Evolutionary conservation across 2,113 vertebrate species (phyloP).

Genomic region (Orientallactaga bullata): DNA sequence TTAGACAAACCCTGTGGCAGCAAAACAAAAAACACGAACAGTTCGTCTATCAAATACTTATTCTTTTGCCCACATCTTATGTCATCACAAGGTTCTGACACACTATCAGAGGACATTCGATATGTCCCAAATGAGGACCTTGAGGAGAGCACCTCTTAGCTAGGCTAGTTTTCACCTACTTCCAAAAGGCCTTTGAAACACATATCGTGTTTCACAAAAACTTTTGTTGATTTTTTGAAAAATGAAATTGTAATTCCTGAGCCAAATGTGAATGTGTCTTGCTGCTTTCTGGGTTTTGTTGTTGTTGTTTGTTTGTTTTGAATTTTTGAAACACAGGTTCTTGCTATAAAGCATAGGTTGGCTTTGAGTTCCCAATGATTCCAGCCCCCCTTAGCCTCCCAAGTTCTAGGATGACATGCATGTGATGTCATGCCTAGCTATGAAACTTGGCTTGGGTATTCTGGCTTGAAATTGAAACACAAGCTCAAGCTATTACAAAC

Average conservation of each 20-base stretch:
- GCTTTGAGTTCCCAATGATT: neutral
- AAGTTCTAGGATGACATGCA: neutral
- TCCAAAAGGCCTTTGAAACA: slow-evolving; percentile 48
- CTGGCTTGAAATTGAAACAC: neutral
- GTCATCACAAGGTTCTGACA: neutral
- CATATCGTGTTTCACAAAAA: slow-evolving; percentile 14
- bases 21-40: slow-evolving; percentile 43
- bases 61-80: neutral
- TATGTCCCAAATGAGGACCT: neutral
- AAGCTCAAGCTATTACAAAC: slow-evolving; percentile 32
- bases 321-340: neutral
- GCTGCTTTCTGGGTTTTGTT: neutral
- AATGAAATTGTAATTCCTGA: slow-evolving; percentile 30
- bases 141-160: neutral
- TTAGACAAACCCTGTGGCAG: neutral
- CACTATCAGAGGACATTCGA: neutral
- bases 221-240: slow-evolving; percentile 25
- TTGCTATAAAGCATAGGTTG: neutral
- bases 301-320: neutral
- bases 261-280: neutral
- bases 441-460: neutral
- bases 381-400: neutral
- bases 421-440: neutral
- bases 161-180: slow-evolving; percentile 10
- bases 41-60: neutral